Evolutionary conservation across 1,140 invertebrate species (phyloP).

Genomic region (Zaprionus davidi): DNA sequence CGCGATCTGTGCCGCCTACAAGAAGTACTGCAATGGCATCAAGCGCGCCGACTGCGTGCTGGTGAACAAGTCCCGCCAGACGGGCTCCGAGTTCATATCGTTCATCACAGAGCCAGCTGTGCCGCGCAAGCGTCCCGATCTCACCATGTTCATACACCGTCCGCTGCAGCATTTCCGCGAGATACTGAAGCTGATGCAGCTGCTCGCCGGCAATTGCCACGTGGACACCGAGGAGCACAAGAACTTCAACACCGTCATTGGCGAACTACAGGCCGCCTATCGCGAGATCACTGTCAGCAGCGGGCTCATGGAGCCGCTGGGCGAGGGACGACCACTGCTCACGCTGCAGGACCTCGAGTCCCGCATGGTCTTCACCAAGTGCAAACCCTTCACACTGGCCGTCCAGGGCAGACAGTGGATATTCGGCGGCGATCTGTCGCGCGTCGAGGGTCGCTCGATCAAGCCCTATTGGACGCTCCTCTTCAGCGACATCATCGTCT

Average conservation of each 20-base stretch:
- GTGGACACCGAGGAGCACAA: constrained; percentile 83
- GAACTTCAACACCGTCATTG: constrained; percentile 82
- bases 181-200: constrained; percentile 85
- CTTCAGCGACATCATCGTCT: constrained; percentile 92
- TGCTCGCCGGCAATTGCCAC: constrained; percentile 79
- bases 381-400: constrained; percentile 93
- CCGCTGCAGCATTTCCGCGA: constrained; percentile 91
- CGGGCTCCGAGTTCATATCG: constrained; percentile 88
- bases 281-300: constrained; percentile 92
- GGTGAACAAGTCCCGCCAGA: constrained; percentile 87
- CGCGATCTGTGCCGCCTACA: constrained; percentile 89
- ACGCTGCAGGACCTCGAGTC: constrained; percentile 93
- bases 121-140: constrained; percentile 91
- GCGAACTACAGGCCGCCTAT: constrained; percentile 86
- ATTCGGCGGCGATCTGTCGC: constrained; percentile 92
- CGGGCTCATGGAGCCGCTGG: constrained; percentile 92
- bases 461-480: constrained; percentile 93
- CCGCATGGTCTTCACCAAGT: constrained; percentile 93
- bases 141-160: constrained; percentile 91
- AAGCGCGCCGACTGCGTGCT: constrained; percentile 92
- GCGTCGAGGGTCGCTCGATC: constrained; percentile 91
- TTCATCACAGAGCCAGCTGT: constrained; percentile 91
- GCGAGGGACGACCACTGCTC: constrained; percentile 91
- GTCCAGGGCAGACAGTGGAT: constrained; percentile 93
- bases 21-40: constrained; percentile 91